Evolutionary conservation across 2,888 invertebrate genomes (phyloP).

Genomic region (Cheilosia pagana): DNA sequence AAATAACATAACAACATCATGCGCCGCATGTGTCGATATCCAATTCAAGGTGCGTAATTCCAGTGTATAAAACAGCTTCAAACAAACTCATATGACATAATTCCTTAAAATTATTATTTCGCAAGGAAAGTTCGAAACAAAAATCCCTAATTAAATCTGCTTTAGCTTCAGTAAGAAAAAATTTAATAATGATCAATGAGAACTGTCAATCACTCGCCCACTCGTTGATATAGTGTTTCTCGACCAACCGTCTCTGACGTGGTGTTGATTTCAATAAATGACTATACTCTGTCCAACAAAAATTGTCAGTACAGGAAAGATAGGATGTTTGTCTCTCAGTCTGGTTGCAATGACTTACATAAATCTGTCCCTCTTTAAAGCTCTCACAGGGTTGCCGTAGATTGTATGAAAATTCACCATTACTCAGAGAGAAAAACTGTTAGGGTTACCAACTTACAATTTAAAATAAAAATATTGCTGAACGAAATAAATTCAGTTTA

Average conservation of each 20-base stretch:
- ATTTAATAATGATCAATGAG: conserved; percentile 5
- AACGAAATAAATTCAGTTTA: too few species aligned
- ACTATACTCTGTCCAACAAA: too few species aligned
- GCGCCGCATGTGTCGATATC: conserved; percentile 31
- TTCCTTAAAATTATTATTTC: not conserved
- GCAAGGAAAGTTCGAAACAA: not conserved
- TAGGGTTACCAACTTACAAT: too few species aligned
- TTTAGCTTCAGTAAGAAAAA: conserved; percentile 15
- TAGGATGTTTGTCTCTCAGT: too few species aligned
- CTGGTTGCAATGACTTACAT: too few species aligned
- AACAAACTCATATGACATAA: conserved; percentile 12
- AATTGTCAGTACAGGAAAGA: too few species aligned
- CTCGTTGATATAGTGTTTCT: conserved; percentile 9
- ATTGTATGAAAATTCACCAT: too few species aligned
- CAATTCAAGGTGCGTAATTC: conserved; percentile 15
- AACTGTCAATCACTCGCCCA: conserved; percentile 42
- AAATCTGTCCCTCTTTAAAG: too few species aligned
- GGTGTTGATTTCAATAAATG: conserved; percentile 40
- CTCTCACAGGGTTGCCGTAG: too few species aligned
- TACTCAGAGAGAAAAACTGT: too few species aligned
- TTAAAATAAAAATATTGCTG: too few species aligned
- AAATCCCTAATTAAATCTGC: conserved; percentile 24
- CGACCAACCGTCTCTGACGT: not conserved
- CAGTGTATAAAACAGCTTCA: not conserved
- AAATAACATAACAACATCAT: not conserved